These are phyloP conservation scores for Lithophane socia DNA, from an alignment of 2,888 invertebrate genomes.

Conservation along the genomic window DNA sequence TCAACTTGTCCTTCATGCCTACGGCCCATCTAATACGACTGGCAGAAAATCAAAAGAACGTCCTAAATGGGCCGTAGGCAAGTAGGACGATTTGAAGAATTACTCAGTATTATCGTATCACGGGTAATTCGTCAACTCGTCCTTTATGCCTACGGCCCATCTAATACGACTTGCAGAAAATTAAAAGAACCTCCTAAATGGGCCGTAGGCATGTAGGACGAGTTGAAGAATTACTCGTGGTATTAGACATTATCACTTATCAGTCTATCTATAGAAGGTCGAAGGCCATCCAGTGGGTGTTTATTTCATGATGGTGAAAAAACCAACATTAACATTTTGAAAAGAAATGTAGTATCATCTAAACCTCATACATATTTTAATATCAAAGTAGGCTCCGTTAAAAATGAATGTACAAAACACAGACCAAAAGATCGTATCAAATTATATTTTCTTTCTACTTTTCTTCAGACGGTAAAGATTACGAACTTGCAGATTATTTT, in stretches of 20 bases:
- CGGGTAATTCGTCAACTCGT: too few species aligned
- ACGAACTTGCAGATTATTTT: conserved; percentile 41
- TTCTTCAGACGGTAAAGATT: conserved; percentile 42
- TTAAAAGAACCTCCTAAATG: too few species aligned
- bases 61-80: too few species aligned
- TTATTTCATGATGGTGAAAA: neutral
- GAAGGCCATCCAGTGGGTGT: neutral
- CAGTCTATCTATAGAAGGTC: neutral
- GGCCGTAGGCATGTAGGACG: too few species aligned
- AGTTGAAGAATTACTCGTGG: neutral
- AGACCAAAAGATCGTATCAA: conserved; percentile 41
- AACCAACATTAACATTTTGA: neutral
- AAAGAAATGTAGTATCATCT: neutral
- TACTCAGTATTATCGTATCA: too few species aligned
- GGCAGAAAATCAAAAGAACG: too few species aligned
- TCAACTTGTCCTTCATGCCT: too few species aligned
- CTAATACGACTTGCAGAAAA: too few species aligned
- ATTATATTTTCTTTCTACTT: conserved; percentile 42
- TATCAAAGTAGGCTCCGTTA: conserved; percentile 11
- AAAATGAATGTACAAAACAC: conserved; percentile 18
- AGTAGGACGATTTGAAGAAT: too few species aligned
- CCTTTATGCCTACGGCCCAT: too few species aligned
- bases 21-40: too few species aligned
- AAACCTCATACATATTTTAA: conserved; percentile 31
- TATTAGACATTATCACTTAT: neutral